Base-by-base conservation (phyloP, 1,140 invertebrate genomes). In the Drosophila ficusphila region DNA sequence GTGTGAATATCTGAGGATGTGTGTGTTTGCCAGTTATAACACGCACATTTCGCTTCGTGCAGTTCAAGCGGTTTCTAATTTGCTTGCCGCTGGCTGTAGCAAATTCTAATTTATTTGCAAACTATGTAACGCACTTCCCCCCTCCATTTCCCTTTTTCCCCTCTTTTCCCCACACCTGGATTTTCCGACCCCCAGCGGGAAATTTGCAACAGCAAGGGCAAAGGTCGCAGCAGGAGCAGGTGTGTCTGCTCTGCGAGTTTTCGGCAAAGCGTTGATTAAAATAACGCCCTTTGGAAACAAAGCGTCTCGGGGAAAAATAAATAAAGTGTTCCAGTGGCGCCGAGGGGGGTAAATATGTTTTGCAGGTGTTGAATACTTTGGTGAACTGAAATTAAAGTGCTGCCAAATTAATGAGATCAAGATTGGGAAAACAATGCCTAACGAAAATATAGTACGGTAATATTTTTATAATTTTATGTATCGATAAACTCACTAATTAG, bases 101-200 rank as follows among this genome's bases (percentile, higher is more conserved):
- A 83, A 83, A 83, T 83, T 83, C 79, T 85, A 83, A 83, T 83
- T 83, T 83, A 83, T 83, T 78, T 75, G 79, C 79, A 83, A 79
- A 76, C 79, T 83, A 75, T 85, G 69, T 49, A 85, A 85, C 48
- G 27, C 27, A 67, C 41, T 52, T 16, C 19, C 46, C 39, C 19
- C 16, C 33, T 11, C 11, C 19, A 9, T 7, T n/a, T n/a, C n/a
- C n/a, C n/a, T n/a, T n/a, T n/a, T n/a, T n/a, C n/a, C n/a, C n/a
- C n/a, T n/a, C n/a, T n/a, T n/a, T n/a, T n/a, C n/a, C n/a, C n/a
- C n/a, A n/a, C n/a, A n/a, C n/a, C n/a, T n/a, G n/a, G n/a, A 19
- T 39, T 9, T 9, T 11, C n/a, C 19, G 8, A 21, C 60, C 12
- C 25, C 41, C 33, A 27, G 27, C 16, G 34, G 34, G 23, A 12